Base-by-base conservation (phyloP, 2,888 invertebrate genomes). In the Chesias legatella region DNA sequence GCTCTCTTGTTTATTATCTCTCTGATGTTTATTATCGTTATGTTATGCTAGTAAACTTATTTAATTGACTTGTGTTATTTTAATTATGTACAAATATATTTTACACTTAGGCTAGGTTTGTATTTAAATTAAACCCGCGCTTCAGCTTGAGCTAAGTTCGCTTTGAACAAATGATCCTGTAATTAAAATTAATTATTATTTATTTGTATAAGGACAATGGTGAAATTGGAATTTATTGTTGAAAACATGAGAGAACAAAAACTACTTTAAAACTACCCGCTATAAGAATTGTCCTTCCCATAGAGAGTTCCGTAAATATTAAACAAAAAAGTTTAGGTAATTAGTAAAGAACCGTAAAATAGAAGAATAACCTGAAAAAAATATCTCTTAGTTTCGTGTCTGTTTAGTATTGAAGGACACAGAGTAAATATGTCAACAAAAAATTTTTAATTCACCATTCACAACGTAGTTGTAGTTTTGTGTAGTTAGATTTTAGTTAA, bases 391-490 rank as follows among this genome's bases (percentile, higher is more conserved):
- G n/a, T n/a, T n/a, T n/a, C n/a, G n/a, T n/a, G n/a, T n/a, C n/a
- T n/a, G n/a, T n/a, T n/a, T n/a, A n/a, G n/a, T n/a, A n/a, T n/a
- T n/a, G n/a, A n/a, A n/a, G n/a, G n/a, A n/a, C n/a, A n/a, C n/a
- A n/a, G n/a, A n/a, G n/a, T 20, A 8, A 3, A 1, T 10, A 3
- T 11, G 10, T 27, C 27, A 7, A 10, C 21, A 24, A 52, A 51
- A n/a, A 58, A 57, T 45, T 50, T 57, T 51, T 49, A 45, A 54
- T 44, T 46, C 35, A 43, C 56, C 23, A 26, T 40, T 43, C 36
- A 33, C 21, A 33, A 33, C 24, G 29, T 68, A 70, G 59, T 51
- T 32, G 60, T 72, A 75, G 61, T 68, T 70, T 65, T 73, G 67
- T 64, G 53, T 56, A 21, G 54, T 57, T 56, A 59, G 59, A 50